These are phyloP conservation scores for Brachionus sp. DNA, from an alignment of 1,140 invertebrate genomes.

Conservation along the genomic window DNA sequence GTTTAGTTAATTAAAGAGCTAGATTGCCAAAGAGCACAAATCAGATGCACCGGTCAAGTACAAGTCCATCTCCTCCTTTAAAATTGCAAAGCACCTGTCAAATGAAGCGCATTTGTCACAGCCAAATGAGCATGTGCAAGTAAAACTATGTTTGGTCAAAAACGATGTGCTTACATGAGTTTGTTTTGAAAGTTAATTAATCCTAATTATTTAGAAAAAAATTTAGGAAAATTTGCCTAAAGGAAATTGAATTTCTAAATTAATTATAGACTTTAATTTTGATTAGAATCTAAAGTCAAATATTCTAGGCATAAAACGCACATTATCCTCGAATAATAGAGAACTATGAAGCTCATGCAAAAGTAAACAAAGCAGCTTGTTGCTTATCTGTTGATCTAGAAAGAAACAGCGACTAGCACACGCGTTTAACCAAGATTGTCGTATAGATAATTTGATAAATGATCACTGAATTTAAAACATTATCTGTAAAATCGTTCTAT, in stretches of 20 bases:
- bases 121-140: constrained; percentile 25
- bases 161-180: constrained; percentile 30
- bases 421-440: background rate
- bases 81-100: constrained; percentile 5
- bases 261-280: constrained; percentile 30
- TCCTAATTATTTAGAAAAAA: constrained; percentile 37
- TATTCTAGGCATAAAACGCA: background rate
- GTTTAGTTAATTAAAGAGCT: constrained; percentile 28
- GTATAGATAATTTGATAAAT: background rate
- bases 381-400: background rate
- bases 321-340: background rate
- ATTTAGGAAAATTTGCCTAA: background rate
- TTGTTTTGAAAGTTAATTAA: constrained; percentile 39
- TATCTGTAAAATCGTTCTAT: constrained; percentile 3
- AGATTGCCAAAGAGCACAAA: background rate
- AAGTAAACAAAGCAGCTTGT: background rate
- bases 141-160: background rate
- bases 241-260: constrained; percentile 24
- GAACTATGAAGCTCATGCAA: background rate
- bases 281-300: constrained; percentile 43
- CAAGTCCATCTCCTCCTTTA: background rate
- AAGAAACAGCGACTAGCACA: background rate
- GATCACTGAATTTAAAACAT: background rate
- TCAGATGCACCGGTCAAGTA: background rate
- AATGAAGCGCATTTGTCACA: constrained; percentile 31